Base-by-base conservation (phyloP, 2,797 vertebrate species). In the Pseudochirops cupreus region DNA sequence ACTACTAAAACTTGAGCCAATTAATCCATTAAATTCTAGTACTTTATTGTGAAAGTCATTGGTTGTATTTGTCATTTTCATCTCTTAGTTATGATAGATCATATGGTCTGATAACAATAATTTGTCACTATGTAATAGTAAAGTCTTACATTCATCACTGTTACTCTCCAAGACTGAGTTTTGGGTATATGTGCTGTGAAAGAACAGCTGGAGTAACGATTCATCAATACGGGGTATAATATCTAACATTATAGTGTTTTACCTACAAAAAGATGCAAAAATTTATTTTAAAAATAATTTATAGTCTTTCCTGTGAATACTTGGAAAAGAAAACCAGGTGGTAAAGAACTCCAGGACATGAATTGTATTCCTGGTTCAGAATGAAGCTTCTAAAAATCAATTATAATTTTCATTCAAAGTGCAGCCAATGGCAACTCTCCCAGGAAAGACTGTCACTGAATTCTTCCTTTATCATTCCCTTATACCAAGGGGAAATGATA, bases 201-300 rank as follows among this genome's bases (percentile, higher is more conserved):
- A 55, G 31, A 95, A 62, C 95, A 97, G 91, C 92, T 96, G 95
- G 92, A 96, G 92, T 91, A 97, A 94, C 62, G 62, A 4, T 87
- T 91, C 96, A 91, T 95, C 98, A 93, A 97, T 96, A 94, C 95
- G 91, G 67, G 95, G 94, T 62, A 95, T 96, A 94, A 56, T 67
- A 33, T 54, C 82, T 96, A 93, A 57, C 94, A 95, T 97, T 97
- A 97, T 97, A 97, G 94, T n/a, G 82, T 93, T 95, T 97, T 92
- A 94, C 94, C 57, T 91, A 57, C 97, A 97, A n/a, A 94, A 95
- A 98, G 97, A 95, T 96, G 93, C 67, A 96, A 93, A 97, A 95
- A 87, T 94, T 90, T 94, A 4, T 58, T 92, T 94, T 91, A 97
- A 93, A 91, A 96, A 92, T 96, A 97, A 98, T 97, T 96, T 97